Evolutionary conservation across 2,797 vertebrate species (phyloP).

Genomic region (Chaetodon trifasciatus): DNA sequence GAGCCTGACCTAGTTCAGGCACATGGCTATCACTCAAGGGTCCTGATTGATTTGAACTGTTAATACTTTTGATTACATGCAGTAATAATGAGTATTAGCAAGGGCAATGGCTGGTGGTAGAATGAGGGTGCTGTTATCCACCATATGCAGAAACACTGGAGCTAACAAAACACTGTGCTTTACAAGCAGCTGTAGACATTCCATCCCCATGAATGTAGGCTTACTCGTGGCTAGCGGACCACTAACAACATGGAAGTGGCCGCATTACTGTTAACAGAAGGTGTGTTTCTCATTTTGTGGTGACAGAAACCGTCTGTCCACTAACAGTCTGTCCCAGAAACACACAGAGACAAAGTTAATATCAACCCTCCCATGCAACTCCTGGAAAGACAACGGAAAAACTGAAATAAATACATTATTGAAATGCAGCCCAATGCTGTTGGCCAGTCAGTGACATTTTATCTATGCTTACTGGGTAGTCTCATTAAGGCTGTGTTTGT

Average conservation of each 20-base stretch:
- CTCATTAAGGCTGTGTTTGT: conserved; percentile 36
- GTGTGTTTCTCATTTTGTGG: background rate
- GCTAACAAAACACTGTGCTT: background rate
- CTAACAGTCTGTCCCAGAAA: background rate
- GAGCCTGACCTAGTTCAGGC: background rate
- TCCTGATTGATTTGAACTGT: background rate
- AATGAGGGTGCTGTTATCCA: background rate
- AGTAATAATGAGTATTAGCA: background rate
- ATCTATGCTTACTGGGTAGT: background rate
- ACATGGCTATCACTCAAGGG: background rate
- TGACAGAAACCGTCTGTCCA: background rate
- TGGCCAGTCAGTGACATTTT: conserved; percentile 15
- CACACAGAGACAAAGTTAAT: background rate
- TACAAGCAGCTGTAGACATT: no score
- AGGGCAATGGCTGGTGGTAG: background rate
- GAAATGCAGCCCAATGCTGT: background rate
- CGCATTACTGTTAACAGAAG: background rate
- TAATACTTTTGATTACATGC: background rate
- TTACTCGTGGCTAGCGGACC: background rate
- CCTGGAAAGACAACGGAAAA: background rate
- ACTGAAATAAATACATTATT: background rate
- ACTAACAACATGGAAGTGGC: background rate
- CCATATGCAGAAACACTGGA: background rate
- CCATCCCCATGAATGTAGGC: no score
- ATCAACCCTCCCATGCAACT: background rate